These are phyloP conservation scores for Neotoxoptera formosana DNA, from an alignment of 1,140 invertebrate species.

Conservation along the genomic window DNA sequence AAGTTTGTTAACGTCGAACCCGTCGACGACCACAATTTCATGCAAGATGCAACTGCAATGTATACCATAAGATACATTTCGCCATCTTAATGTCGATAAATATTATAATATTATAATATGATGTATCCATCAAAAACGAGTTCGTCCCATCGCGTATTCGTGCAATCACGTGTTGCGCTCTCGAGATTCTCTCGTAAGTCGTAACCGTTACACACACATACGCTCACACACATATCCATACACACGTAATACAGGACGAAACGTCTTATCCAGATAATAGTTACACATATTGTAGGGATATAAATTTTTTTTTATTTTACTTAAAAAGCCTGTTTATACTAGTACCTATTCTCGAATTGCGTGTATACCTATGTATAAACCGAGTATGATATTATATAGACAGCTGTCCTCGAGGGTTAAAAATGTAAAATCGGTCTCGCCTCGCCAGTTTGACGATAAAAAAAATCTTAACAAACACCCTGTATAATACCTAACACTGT, in stretches of 20 bases:
- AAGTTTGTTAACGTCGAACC: not conserved
- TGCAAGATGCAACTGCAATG: too few relatives aligned
- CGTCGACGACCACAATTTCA: too few relatives aligned
- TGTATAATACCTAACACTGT: not conserved
- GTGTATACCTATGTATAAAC: not conserved
- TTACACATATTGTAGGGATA: not conserved
- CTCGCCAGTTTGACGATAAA: not conserved
- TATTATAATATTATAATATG: not conserved
- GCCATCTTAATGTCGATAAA: not conserved
- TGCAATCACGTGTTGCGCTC: conserved; percentile 43
- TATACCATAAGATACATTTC: not conserved
- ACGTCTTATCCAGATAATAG: not conserved
- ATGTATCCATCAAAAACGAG: not conserved
- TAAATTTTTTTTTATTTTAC: not conserved
- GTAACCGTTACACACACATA: not conserved
- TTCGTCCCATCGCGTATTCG: not conserved
- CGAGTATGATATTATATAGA: not conserved
- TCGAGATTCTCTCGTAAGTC: not conserved
- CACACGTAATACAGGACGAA: not conserved
- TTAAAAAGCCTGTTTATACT: too few relatives aligned
- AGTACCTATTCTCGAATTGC: not conserved
- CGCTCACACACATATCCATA: too few relatives aligned
- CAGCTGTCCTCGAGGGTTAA: not conserved
- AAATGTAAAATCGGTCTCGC: not conserved
- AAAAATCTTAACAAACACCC: not conserved